Percentiles rank a stretch among this genome's conserved stretches.
Conservation (phyloP, 2,113 vertebrate genomes). For the Muntiacus muntjak region DNA sequence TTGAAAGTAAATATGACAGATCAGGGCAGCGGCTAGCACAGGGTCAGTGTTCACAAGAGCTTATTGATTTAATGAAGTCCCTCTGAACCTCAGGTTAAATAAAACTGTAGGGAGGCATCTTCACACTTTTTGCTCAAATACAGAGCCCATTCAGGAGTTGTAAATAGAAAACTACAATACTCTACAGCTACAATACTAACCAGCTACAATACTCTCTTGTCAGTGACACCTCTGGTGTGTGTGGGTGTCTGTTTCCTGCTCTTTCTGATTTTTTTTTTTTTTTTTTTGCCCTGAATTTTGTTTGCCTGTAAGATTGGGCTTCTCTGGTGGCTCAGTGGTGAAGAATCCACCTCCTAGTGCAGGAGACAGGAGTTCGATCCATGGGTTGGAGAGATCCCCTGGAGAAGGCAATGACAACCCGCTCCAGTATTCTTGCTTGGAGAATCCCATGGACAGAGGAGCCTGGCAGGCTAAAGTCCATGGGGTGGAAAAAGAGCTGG, state of each 20-base stretch:
- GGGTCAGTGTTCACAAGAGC: not conserved
- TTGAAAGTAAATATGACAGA: not conserved
- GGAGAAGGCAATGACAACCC: not conserved
- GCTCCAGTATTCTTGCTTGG: not conserved
- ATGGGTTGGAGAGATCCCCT: not conserved
- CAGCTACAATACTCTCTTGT: not conserved
- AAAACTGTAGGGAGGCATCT: not conserved
- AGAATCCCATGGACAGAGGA: not conserved
- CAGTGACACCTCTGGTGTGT: no score
- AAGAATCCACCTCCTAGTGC: not conserved
- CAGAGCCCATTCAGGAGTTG: not conserved
- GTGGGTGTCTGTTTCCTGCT: not conserved
- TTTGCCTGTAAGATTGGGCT: not conserved
- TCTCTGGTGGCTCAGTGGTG: not conserved
- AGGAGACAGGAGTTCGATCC: not conserved
- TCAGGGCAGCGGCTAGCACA: not conserved
- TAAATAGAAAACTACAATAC: not conserved
- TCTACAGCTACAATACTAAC: not conserved
- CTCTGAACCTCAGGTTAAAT: not conserved
- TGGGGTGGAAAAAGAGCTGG: not conserved
- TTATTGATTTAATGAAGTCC: not conserved
- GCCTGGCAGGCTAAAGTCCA: not conserved
- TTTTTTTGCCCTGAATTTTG: not conserved
- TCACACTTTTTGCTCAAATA: not conserved
- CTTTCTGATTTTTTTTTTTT: not conserved